Base-by-base conservation (phyloP, 2,113 vertebrate genomes). In the Aix galericulata region DNA sequence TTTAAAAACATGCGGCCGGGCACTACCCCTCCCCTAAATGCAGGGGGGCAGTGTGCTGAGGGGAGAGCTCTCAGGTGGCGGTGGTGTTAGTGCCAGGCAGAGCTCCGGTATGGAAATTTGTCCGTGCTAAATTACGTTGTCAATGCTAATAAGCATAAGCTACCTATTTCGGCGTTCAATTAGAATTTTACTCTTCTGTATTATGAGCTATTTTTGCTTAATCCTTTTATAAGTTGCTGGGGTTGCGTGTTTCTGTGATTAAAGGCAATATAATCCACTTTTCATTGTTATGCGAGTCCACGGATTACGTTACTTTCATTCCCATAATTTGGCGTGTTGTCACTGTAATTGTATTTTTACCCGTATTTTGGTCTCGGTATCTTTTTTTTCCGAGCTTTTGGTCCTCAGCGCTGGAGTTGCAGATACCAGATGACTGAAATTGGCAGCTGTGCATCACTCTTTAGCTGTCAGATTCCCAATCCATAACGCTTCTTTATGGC, bases 261-360 rank as follows among this genome's bases (percentile, higher is more conserved):
- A 76, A 93, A 96, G 86, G 88, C 66, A 97, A 84, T 89, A 94
- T 85, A 95, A 97, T 96, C 96, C 81, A 26, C 93, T 91, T 86
- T 26, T 82, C 82, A 52, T 88, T 94, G 69, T 93, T 86, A 76
- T 48, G 78, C 13, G 71, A 44, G 81, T 42, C 73, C 11, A 0
- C 0, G 73, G 93, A 83, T 95, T 93, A 83, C 2, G 0, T 82
- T 83, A 5, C n/a, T 82, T 87, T 91, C 64, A 0, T n/a, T 89
- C 78, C 64, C 91, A 27, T 88, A 87, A 67, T 84, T 90, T 71
- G 78, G 7, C 8, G 7, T 7, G 6, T 78, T 78, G 44, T 71
- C 81, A 44, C 38, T 69, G 31, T 58, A 50, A 31, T 56, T 77
- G 53, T 25, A 1, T 40, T 82, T 76, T 83, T 34, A 52, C 36